A percentile compares a stretch with the other conserved stretches of the same genome.
Evolutionary conservation across 2,797 vertebrate species (phyloP).

Genomic region (Corythornis leucogaster): DNA sequence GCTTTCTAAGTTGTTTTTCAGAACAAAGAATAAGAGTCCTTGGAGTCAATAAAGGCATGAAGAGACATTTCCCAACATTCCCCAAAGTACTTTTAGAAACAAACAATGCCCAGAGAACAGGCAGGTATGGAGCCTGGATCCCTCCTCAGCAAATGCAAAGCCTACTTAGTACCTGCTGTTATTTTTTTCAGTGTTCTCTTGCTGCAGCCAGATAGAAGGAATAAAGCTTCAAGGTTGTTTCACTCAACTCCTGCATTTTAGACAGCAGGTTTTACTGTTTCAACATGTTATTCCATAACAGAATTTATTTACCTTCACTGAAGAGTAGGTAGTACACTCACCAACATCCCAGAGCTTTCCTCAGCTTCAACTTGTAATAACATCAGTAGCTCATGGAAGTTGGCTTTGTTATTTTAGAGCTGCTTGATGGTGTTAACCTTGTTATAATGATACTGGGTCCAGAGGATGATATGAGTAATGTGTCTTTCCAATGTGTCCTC

Average conservation of each 20-base stretch:
- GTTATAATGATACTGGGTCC: neutral
- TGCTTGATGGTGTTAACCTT: neutral
- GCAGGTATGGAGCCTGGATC: neutral
- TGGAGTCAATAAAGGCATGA: neutral
- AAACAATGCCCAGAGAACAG: neutral
- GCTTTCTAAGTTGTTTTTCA: neutral
- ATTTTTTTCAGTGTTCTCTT: neutral
- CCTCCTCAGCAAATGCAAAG: neutral
- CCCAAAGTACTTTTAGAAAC: neutral
- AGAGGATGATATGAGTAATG: neutral
- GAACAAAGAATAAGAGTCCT: neutral
- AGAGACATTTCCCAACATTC: neutral
- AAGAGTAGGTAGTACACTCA: neutral
- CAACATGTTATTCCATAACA: neutral
- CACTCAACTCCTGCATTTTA: neutral
- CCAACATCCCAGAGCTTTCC: neutral
- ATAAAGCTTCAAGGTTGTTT: neutral
- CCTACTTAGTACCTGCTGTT: neutral
- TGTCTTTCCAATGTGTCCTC: neutral
- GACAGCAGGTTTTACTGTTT: neutral
- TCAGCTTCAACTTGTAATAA: neutral
- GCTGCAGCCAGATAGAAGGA: neutral
- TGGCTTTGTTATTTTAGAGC: neutral
- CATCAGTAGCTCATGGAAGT: neutral
- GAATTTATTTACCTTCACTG: neutral